A percentile compares a stretch with the other conserved stretches of the same genome.
Evolutionary conservation across 2,113 vertebrate species (phyloP).

Genomic region (Tamias sibiricus): DNA sequence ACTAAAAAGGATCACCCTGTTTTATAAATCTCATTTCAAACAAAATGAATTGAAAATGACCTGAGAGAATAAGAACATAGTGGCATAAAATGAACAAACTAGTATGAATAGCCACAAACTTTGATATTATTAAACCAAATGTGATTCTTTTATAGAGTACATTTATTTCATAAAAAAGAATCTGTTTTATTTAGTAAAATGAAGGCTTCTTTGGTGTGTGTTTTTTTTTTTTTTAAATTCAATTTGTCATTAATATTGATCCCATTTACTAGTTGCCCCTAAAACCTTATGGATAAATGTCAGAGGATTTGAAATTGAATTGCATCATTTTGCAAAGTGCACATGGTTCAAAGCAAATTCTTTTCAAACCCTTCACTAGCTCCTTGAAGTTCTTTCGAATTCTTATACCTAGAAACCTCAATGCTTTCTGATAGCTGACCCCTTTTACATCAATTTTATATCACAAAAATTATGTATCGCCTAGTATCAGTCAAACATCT

Average conservation of each 20-base stretch:
- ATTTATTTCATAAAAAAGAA: conserved; percentile 67
- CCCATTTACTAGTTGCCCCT: conserved; percentile 56
- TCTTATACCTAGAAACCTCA: conserved; percentile 24
- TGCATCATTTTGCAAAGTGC: conserved; percentile 70
- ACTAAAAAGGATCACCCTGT: conserved; percentile 37
- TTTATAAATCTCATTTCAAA: conserved; percentile 71
- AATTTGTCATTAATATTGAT: conserved; percentile 73
- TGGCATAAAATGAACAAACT: conserved; percentile 59
- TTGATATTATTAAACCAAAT: conserved; percentile 57
- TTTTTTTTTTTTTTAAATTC: conserved; percentile 69
- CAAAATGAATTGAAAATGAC: conserved; percentile 69
- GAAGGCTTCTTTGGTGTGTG: conserved; percentile 40
- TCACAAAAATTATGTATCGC: conserved; percentile 53
- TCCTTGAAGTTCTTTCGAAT: conserved; percentile 54
- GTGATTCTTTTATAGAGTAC: conserved; percentile 45
- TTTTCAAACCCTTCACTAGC: conserved; percentile 35
- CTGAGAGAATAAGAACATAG: background rate
- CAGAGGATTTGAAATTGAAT: conserved; percentile 65
- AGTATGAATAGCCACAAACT: conserved; percentile 53
- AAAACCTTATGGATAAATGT: conserved; percentile 72
- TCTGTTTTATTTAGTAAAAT: conserved; percentile 69
- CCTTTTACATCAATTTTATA: conserved; percentile 71
- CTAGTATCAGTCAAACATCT: conserved; percentile 36
- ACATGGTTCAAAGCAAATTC: conserved; percentile 68
- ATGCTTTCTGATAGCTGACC: conserved; percentile 54